Percentiles rank a stretch among this genome's conserved stretches.
Evolutionary conservation across 2,888 invertebrate species (phyloP).

Genomic region (Agapetus fuscipes): DNA sequence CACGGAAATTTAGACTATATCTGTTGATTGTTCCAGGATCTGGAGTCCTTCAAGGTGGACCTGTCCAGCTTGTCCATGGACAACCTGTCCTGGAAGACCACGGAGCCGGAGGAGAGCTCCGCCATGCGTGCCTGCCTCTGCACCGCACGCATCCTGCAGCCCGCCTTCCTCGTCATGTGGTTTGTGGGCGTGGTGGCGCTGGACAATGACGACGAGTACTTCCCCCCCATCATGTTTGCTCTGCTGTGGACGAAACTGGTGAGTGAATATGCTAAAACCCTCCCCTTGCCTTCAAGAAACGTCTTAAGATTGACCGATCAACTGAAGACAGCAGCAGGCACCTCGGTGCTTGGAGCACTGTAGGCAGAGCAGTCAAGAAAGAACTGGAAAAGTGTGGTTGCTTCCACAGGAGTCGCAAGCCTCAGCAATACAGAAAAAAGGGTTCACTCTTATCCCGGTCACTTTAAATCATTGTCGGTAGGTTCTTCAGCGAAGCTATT

Average conservation of each 20-base stretch:
- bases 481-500: not conserved
- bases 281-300: no score
- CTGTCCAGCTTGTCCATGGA: constrained; percentile 38
- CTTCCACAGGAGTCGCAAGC: no score
- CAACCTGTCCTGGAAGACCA: constrained; percentile 39
- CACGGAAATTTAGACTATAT: no score
- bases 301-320: no score
- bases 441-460: not conserved
- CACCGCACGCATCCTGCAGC: constrained; percentile 57
- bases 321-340: no score
- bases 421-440: not conserved
- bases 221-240: constrained; percentile 49
- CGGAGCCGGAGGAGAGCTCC: constrained; percentile 42
- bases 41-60: constrained; percentile 28
- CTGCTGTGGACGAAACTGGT: constrained; percentile 50
- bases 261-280: no score
- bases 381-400: no score
- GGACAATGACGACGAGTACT: constrained; percentile 54
- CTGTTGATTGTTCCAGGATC: constrained; percentile 6
- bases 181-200: constrained; percentile 63
- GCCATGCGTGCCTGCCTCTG: constrained; percentile 51
- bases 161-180: constrained; percentile 64
- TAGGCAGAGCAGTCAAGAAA: no score
- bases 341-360: no score
- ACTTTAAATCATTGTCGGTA: not conserved